Conservation (phyloP, 2,888 invertebrate genomes). For the Chrysolina oricalcia region DNA sequence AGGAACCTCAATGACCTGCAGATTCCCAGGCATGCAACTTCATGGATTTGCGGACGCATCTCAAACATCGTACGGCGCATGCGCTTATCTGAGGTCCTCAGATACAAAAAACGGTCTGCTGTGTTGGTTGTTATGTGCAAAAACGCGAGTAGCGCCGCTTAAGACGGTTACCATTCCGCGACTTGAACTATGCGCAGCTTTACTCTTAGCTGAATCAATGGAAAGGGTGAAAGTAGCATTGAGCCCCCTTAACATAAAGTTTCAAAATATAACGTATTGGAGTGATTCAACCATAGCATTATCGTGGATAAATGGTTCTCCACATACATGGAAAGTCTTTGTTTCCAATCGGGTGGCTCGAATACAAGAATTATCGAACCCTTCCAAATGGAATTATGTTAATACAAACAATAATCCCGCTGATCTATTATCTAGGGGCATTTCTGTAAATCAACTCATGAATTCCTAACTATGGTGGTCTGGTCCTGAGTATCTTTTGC, state of each 20-base stretch:
- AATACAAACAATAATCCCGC: constrained; percentile 47
- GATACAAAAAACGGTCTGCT: not conserved
- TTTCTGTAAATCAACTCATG: not conserved
- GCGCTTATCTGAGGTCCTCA: constrained; percentile 11
- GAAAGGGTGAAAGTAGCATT: no score
- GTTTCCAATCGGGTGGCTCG: constrained; percentile 48
- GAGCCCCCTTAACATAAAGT: no score
- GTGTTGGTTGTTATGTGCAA: constrained; percentile 27
- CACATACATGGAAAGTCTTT: constrained; percentile 37
- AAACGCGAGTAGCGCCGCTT: constrained; percentile 36
- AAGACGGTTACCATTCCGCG: not conserved
- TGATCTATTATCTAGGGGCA: constrained; percentile 42
- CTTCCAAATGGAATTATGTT: constrained; percentile 46
- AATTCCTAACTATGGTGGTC: constrained; percentile 18
- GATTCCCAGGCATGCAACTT: constrained; percentile 39
- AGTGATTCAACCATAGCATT: no score
- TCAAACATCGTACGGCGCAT: constrained; percentile 24
- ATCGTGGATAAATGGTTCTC: constrained; percentile 16
- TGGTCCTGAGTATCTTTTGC: not conserved
- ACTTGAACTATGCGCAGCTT: not conserved
- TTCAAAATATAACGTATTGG: no score
- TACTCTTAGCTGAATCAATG: not conserved
- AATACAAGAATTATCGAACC: constrained; percentile 40
- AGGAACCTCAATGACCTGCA: not conserved
- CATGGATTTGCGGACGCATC: constrained; percentile 28